Evolutionary conservation across 2,888 invertebrate genomes (phyloP), one percentile per base, ranked within the genome.

Genomic region (Andrena minutula): DNA sequence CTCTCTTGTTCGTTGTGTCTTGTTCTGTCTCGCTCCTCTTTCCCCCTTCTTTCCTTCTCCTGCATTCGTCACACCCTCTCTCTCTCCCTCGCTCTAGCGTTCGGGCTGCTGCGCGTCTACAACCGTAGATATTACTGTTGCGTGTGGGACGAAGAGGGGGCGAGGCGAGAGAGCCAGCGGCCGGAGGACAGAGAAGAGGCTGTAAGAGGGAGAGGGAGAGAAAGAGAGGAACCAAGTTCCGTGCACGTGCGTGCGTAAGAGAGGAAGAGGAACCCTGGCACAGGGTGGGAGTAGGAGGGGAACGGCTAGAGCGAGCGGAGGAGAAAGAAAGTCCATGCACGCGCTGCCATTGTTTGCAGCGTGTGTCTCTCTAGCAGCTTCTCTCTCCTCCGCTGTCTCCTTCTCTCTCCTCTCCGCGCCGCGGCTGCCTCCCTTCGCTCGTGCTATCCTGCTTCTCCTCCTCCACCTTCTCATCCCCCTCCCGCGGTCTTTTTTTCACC

Each of bases 261-360:
- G 83, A 82, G 68, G 66, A 51, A 60, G 64, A 66, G 63, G 61
- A 28, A 58, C 28, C 47, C 2, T 26, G 16, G n/a, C 35, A 70
- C 84, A 78, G 71, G 64, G 78, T 84, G 69, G 71, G 76, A 83
- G 82, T 85, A 75, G 84, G 77, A 56, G 74, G 73, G 23, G 51
- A 41, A 35, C 73, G 70, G 75, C 35, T 69, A 80, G 82, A 69
- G 82, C 66, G 70, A 75, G 78, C 65, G 76, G 61, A 71, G 28
- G 78, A 81, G 83, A 86, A 72, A 85, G 81, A 73, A 84, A 87
- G 88, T 88, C 86, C 83, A 91, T 92, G 92, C 93, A 93, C 93
- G 93, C 93, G 93, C 91, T 92, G 90, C 92, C 92, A 93, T 93
- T 93, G 93, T 93, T 93, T 92, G 93, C 92, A 91, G 91, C 93